Percentiles rank a stretch among this genome's conserved stretches.
phyloP scores from a whole-genome alignment of 2,113 vertebrate genomes.

The Hipposideros armiger region DNA sequence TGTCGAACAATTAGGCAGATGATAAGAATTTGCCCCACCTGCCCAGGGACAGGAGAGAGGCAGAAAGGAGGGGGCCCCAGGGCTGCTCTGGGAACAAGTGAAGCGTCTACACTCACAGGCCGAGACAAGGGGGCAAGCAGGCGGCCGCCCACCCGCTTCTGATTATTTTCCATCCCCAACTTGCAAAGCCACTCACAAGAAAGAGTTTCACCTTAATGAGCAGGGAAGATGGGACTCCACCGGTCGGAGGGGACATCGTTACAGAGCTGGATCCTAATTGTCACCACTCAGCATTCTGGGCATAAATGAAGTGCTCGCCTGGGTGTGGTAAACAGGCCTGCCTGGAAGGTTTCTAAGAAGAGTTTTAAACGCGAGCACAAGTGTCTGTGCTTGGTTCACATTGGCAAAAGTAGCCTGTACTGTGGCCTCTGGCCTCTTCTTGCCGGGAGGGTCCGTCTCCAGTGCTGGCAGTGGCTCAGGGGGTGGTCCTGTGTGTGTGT shows the following conservation, averaged over 20 bases:
- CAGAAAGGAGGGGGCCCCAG: neutral
- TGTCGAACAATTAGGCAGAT: conserved; percentile 81
- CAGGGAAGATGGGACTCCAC: neutral
- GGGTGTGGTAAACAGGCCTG: neutral
- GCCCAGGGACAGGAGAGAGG: conserved; percentile 70
- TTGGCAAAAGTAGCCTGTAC: neutral
- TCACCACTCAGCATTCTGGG: neutral
- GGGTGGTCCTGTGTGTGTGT: neutral
- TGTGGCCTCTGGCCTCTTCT: neutral
- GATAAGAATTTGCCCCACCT: conserved; percentile 79
- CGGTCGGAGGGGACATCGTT: neutral
- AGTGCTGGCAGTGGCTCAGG: neutral
- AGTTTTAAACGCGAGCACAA: neutral
- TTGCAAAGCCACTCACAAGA: conserved; percentile 72
- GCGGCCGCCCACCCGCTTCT: neutral
- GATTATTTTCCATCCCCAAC: neutral
- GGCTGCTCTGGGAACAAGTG: conserved; percentile 63
- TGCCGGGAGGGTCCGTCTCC: fast-evolving
- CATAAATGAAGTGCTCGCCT: neutral
- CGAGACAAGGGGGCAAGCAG: neutral
- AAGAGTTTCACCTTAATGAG: conserved; percentile 40
- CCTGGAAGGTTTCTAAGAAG: neutral
- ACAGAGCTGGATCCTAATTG: conserved; percentile 26
- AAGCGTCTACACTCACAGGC: conserved; percentile 38
- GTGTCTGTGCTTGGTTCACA: fast-evolving